phyloP scores from a whole-genome alignment of 2,888 invertebrate genomes.

The Sminthurinus aureus region DNA sequence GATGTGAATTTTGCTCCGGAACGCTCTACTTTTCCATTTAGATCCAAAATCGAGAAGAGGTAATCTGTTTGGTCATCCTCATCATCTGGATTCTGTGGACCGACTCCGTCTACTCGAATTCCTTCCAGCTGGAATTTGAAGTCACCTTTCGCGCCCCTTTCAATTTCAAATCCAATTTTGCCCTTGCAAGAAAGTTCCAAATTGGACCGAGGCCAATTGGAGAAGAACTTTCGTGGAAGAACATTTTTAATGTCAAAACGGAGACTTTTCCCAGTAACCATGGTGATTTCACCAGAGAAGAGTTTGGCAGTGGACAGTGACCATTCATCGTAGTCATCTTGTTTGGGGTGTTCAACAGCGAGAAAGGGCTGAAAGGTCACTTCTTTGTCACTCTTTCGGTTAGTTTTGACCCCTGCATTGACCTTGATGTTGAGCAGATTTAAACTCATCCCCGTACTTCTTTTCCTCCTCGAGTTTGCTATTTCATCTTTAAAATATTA shows the following conservation, averaged over 20 bases:
- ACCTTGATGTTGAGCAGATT: no score
- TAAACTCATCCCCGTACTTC: no score
- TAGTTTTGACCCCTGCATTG: constrained; percentile 23
- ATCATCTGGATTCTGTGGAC: constrained; percentile 10
- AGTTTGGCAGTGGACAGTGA: neutral
- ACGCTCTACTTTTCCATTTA: constrained; percentile 10
- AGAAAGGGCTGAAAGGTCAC: constrained; percentile 29
- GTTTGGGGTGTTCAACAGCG: constrained; percentile 24
- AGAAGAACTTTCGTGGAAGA: neutral
- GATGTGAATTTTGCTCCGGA: neutral
- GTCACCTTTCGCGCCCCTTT: neutral
- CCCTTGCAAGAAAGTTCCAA: constrained; percentile 30
- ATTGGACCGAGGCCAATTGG: no score
- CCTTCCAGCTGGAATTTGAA: constrained; percentile 22
- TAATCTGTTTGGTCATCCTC: no score
- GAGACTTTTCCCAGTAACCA: neutral
- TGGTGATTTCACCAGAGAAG: constrained; percentile 21
- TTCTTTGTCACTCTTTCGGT: neutral
- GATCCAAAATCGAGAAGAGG: constrained; percentile 13
- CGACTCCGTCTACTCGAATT: constrained; percentile 19
- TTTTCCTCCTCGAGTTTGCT: constrained; percentile 22
- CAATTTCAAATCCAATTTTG: neutral
- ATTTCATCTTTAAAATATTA: constrained; percentile 25
- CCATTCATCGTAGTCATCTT: neutral
- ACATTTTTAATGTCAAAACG: constrained; percentile 9